Evolutionary conservation across 1,140 invertebrate species (phyloP).

Genomic region (Potamilus streckersoni): DNA sequence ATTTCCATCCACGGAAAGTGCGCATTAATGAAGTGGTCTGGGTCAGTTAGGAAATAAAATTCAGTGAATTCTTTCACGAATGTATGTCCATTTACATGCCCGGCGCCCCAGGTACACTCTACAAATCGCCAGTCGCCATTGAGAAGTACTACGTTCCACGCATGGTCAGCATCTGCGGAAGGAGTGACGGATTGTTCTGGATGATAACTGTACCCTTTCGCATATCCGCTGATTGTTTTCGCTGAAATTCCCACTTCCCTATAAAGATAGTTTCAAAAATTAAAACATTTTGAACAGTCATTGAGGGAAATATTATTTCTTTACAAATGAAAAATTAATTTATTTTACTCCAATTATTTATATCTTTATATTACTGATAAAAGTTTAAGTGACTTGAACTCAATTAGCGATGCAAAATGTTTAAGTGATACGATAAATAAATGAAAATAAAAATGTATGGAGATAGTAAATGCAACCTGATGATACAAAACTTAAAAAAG

Average conservation of each 20-base stretch:
- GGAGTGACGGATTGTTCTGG: conserved; percentile 91
- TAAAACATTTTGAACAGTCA: neutral
- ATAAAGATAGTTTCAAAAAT: neutral
- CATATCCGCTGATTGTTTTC: conserved; percentile 77
- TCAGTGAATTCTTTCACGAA: conserved; percentile 45
- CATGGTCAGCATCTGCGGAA: conserved; percentile 79
- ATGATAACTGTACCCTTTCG: conserved; percentile 96
- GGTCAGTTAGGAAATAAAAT: conserved; percentile 70
- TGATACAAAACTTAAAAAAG: too few relatives aligned
- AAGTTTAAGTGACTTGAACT: too few relatives aligned
- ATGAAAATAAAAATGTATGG: too few relatives aligned
- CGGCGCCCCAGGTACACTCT: conserved; percentile 69
- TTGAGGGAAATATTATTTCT: too few relatives aligned
- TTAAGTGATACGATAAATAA: too few relatives aligned
- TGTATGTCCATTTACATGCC: conserved; percentile 31
- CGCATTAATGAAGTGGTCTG: conserved; percentile 67
- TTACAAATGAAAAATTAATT: too few relatives aligned
- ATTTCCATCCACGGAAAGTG: conserved; percentile 68
- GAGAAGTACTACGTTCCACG: conserved; percentile 50
- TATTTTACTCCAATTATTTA: too few relatives aligned
- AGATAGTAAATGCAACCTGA: too few relatives aligned
- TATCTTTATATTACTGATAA: too few relatives aligned
- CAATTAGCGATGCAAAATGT: too few relatives aligned
- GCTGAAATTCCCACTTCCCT: conserved; percentile 18
- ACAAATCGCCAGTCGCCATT: conserved; percentile 46